Evolutionary conservation across 2,888 invertebrate species (phyloP).

Genomic region (Harpagoxenus sublaevis): DNA sequence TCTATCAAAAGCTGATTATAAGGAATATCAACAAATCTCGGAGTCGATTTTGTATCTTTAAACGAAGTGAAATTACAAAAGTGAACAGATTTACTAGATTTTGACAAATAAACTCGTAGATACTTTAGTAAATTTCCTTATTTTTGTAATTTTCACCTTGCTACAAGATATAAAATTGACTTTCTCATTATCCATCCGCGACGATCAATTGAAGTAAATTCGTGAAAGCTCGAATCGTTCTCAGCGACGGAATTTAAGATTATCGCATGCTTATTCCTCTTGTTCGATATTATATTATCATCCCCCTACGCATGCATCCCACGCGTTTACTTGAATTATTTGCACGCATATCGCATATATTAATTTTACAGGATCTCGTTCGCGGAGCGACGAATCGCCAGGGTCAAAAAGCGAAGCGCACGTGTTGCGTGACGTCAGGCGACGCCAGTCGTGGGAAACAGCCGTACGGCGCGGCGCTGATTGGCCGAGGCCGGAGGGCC

Average conservation of each 20-base stretch:
- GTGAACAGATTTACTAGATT: too few species aligned
- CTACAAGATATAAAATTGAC: too few species aligned
- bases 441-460: slow-evolving; percentile 75
- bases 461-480: slow-evolving; percentile 65
- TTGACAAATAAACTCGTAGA: too few species aligned
- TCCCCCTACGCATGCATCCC: not conserved
- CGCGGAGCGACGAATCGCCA: not conserved
- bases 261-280: not conserved
- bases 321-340: not conserved
- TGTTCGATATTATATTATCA: not conserved
- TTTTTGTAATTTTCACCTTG: too few species aligned
- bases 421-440: slow-evolving; percentile 81
- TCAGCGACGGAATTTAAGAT: not conserved
- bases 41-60: too few species aligned
- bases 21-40: too few species aligned
- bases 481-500: slow-evolving; percentile 67
- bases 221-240: too few species aligned
- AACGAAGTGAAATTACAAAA: too few species aligned
- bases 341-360: not conserved
- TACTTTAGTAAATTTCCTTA: too few species aligned
- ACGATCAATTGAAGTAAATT: too few species aligned
- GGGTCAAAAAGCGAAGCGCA: slow-evolving; percentile 78
- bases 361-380: not conserved
- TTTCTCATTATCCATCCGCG: too few species aligned
- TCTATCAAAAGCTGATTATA: too few species aligned